Evolutionary conservation across 2,888 invertebrate species (phyloP).

Genomic region (Melieria picta): DNA sequence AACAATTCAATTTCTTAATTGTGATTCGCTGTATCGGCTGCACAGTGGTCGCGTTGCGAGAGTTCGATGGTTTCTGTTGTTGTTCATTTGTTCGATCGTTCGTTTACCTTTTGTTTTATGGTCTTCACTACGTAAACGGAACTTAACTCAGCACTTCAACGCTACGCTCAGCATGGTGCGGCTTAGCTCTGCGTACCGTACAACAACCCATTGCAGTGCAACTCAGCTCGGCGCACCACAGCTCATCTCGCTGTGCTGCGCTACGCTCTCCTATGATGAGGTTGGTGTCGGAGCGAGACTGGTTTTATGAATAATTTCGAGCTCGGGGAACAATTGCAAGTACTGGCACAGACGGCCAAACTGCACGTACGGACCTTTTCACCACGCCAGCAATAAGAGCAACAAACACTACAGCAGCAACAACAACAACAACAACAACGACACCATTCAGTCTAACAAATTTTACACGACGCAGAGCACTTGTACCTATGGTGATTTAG

Average conservation of each 20-base stretch:
- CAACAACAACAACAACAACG: slow-evolving; percentile 1
- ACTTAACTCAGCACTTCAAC: not conserved
- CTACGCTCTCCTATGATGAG: slow-evolving; percentile 8
- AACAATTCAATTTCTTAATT: no score
- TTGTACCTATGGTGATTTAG: no score
- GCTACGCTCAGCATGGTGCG: not conserved
- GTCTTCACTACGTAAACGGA: slow-evolving; percentile 17
- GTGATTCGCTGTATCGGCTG: not conserved
- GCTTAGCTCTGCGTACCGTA: not conserved
- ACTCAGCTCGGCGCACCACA: not conserved
- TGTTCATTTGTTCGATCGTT: slow-evolving; percentile 10
- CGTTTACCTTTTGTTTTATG: slow-evolving; percentile 33
- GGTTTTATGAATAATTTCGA: slow-evolving; percentile 2
- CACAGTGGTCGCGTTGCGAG: not conserved
- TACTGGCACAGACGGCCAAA: not conserved
- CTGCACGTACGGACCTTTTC: not conserved
- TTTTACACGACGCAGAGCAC: no score
- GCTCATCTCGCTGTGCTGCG: not conserved
- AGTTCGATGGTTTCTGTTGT: not conserved
- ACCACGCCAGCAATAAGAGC: not conserved
- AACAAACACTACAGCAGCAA: not conserved
- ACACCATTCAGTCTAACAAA: not conserved
- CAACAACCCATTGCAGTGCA: not conserved
- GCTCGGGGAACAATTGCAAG: no score
- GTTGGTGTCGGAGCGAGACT: slow-evolving; percentile 18